Conservation (phyloP, 2,888 invertebrate species). For the Kryphioiulus occultus region DNA sequence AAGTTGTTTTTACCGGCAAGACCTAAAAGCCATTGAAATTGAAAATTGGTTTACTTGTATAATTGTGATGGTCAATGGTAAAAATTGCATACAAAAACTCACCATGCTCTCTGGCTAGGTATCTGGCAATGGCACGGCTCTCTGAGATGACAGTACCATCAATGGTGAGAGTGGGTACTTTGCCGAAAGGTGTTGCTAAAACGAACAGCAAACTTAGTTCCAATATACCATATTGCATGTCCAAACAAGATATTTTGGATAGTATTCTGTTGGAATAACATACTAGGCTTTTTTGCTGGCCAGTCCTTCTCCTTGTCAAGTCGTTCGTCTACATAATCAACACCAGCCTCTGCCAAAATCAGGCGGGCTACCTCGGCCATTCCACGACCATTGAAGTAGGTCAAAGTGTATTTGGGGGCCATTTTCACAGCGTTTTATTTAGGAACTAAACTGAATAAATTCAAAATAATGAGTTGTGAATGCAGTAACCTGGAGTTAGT, state of each 20-base stretch:
- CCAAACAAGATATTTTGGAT: background rate
- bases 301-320: slow-evolving; percentile 48
- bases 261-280: background rate
- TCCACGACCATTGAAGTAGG: slow-evolving; percentile 66
- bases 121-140: slow-evolving; percentile 55
- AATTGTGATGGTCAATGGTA: background rate
- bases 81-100: background rate
- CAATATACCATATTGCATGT: background rate
- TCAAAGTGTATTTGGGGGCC: slow-evolving; percentile 61
- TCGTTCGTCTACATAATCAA: slow-evolving; percentile 50
- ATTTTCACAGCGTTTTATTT: slow-evolving; percentile 35
- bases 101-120: slow-evolving; percentile 56
- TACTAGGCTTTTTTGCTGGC: slow-evolving; percentile 48
- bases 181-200: slow-evolving; percentile 26
- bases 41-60: background rate
- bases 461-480: too few relatives aligned
- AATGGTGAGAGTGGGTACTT: slow-evolving; percentile 55
- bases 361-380: slow-evolving; percentile 65
- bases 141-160: slow-evolving; percentile 54
- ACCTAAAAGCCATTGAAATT: slow-evolving; percentile 49
- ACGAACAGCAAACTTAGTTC: background rate
- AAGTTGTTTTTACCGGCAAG: slow-evolving; percentile 54
- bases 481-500: too few relatives aligned
- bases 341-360: slow-evolving; percentile 47
- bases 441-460: background rate